These are phyloP conservation scores for Prostheceraeus crozeri DNA, from an alignment of 2,888 invertebrate genomes.

Conservation along the genomic window DNA sequence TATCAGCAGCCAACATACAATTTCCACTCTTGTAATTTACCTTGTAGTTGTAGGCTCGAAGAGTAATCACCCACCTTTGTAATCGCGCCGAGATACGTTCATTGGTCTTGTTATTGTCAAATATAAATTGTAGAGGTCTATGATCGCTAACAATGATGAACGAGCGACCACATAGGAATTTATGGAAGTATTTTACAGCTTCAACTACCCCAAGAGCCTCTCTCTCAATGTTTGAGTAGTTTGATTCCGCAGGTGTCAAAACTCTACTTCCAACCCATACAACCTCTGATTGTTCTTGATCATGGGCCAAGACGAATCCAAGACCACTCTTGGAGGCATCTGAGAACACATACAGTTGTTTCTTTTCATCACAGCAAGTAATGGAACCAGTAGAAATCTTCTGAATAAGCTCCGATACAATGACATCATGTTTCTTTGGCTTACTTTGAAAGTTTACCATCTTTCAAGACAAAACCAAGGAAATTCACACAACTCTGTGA, in stretches of 20 bases:
- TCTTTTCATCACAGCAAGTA: background rate
- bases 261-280: constrained; percentile 31
- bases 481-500: constrained; percentile 19
- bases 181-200: constrained; percentile 50
- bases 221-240: constrained; percentile 49
- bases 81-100: constrained; percentile 42
- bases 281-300: too few species aligned
- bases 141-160: constrained; percentile 54
- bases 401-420: background rate
- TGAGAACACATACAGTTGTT: background rate
- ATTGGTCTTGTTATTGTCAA: constrained; percentile 43
- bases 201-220: constrained; percentile 51
- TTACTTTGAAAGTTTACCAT: constrained; percentile 28
- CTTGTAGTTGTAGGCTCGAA: constrained; percentile 48
- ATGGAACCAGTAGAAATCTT: background rate
- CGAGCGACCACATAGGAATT: constrained; percentile 48
- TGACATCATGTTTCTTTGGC: too few species aligned
- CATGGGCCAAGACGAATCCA: background rate
- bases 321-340: constrained; percentile 3
- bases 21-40: constrained; percentile 44
- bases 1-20: constrained; percentile 46
- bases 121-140: constrained; percentile 51
- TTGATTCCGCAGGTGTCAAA: constrained; percentile 45
- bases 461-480: constrained; percentile 21
- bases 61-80: constrained; percentile 42